phyloP scores from a whole-genome alignment of 2,888 invertebrate species.

The Andrena bicolor region DNA sequence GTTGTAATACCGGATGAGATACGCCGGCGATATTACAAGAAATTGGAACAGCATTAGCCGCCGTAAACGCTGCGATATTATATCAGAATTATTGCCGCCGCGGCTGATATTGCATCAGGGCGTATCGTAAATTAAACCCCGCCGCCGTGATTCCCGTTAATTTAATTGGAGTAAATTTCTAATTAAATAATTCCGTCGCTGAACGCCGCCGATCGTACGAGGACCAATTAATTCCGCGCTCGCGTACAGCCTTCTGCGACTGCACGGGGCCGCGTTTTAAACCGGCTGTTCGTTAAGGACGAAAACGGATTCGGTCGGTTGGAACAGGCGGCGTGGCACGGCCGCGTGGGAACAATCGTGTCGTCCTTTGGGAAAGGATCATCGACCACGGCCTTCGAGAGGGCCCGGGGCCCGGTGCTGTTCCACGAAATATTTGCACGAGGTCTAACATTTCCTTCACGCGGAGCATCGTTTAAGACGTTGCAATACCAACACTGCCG shows the following conservation, averaged over 20 bases:
- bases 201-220: constrained; percentile 16
- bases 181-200: constrained; percentile 53
- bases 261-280: neutral
- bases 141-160: constrained; percentile 45
- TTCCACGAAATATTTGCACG: constrained; percentile 39
- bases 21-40: constrained; percentile 61
- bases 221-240: constrained; percentile 51
- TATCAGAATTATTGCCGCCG: constrained; percentile 52
- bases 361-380: neutral
- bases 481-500: constrained; percentile 75
- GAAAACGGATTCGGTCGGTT: neutral
- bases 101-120: constrained; percentile 37
- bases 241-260: constrained; percentile 13
- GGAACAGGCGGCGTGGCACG: neutral
- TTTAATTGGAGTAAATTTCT: constrained; percentile 56
- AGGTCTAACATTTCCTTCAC: constrained; percentile 63
- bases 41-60: constrained; percentile 61
- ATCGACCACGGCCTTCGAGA: constrained; percentile 7
- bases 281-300: constrained; percentile 27
- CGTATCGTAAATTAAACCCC: constrained; percentile 48
- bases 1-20: constrained; percentile 59
- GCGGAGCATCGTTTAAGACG: constrained; percentile 73
- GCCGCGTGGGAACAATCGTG: constrained; percentile 3
- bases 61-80: constrained; percentile 59
- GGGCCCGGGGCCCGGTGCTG: neutral